phyloP scores from a whole-genome alignment of 2,113 vertebrate genomes.

The Sciurus niger region DNA sequence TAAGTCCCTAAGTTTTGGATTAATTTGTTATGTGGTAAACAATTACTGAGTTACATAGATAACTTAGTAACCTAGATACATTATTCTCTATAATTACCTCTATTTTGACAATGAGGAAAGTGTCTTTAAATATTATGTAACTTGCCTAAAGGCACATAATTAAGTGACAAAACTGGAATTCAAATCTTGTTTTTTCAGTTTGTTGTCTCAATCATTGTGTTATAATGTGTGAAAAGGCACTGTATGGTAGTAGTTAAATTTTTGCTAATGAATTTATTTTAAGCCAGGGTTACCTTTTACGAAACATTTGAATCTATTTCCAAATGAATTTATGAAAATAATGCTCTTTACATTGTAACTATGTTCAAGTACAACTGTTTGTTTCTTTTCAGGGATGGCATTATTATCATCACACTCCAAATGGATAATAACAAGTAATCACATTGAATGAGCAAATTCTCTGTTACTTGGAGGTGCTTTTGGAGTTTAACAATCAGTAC shows the following conservation, averaged over 20 bases:
- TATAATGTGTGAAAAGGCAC: not conserved
- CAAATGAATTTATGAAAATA: not conserved
- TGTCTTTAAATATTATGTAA: not conserved
- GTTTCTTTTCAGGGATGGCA: not conserved
- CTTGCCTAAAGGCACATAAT: not conserved
- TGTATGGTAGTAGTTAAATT: not conserved
- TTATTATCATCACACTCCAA: not conserved
- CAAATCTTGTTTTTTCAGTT: not conserved
- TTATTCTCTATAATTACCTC: too few species aligned
- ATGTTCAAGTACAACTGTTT: not conserved
- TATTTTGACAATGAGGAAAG: not conserved
- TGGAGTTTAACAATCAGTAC: not conserved
- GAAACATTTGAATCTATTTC: not conserved
- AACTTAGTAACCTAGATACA: too few species aligned
- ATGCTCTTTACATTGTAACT: not conserved
- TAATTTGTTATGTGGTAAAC: too few species aligned
- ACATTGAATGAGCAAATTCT: not conserved
- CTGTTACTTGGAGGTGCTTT: not conserved
- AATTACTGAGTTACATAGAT: too few species aligned
- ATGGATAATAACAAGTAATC: not conserved
- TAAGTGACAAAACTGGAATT: not conserved
- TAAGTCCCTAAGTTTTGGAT: too few species aligned
- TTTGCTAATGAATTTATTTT: not conserved
- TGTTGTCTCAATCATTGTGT: not conserved
- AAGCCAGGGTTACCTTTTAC: not conserved